phyloP scores from a whole-genome alignment of 92 coral and sea anemone genomes.

The Paragorgia papillata region DNA sequence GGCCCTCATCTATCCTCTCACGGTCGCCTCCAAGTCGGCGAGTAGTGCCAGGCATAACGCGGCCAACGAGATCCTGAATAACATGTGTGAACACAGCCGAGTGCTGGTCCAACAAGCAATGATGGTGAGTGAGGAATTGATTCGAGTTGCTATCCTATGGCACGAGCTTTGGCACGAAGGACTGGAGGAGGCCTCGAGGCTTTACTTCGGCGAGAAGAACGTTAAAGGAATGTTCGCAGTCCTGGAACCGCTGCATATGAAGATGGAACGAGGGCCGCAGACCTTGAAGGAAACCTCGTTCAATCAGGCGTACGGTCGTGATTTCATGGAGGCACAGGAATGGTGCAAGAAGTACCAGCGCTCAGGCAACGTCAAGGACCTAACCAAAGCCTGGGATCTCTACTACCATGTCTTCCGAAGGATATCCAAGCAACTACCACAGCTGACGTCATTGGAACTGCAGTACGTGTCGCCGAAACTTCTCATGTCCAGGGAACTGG shows the following conservation, averaged over 20 bases:
- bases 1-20: conserved; percentile 95
- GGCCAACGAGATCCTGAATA: conserved; percentile 96
- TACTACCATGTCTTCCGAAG: conserved; percentile 90
- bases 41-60: conserved; percentile 93
- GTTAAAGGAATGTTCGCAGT: conserved; percentile 97
- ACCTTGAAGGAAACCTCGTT: conserved; percentile 95
- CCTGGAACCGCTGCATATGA: conserved; percentile 91
- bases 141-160: conserved; percentile 98
- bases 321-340: conserved; percentile 97
- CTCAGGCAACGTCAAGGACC: conserved; percentile 89
- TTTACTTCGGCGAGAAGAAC: conserved; percentile 96
- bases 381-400: conserved; percentile 96
- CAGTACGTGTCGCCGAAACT: conserved; percentile 98
- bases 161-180: conserved; percentile 99
- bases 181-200: conserved; percentile 93
- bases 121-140: conserved; percentile 97
- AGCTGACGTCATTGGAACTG: conserved; percentile 94
- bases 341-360: conserved; percentile 97
- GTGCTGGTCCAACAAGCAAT: conserved; percentile 95
- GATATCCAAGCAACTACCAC: conserved; percentile 95
- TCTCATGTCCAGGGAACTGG: conserved; percentile 95
- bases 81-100: conserved; percentile 99
- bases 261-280: conserved; percentile 99
- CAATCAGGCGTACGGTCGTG: conserved; percentile 98
- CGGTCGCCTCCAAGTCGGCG: conserved; percentile 99